Base-by-base conservation (phyloP, 2,797 vertebrate genomes). In the Crenichthys baileyi region DNA sequence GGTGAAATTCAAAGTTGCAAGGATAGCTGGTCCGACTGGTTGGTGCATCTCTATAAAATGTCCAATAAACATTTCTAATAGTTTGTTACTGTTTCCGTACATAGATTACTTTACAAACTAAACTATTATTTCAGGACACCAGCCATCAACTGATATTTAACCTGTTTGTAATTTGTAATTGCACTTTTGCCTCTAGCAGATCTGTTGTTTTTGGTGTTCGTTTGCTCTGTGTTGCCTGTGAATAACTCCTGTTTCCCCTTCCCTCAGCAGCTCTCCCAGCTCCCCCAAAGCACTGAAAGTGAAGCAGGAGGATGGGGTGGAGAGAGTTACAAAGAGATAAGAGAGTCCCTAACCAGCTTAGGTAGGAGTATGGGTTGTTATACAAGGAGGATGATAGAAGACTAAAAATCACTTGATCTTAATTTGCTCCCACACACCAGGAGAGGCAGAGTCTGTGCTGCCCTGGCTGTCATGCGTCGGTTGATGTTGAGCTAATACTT, bases 351-450 rank as follows among this genome's bases (percentile, higher is more conserved):
- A 89, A 95, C 96, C 96, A 95, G 95, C 95, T 96, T 96, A 96
- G 96, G 96, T 96, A 96, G 96, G 96, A 96, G 95, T 94, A 96
- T 95, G 96, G 96, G 95, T 94, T 96, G 95, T 96, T 96, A 95
- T 94, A 95, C 87, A 94, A 94, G 91, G 93, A 95, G 92, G 92
- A 91, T 92, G 92, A 89, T 94, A 92, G 87, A 92, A 91, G 88
- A 91, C 75, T 86, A 83, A 89, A 36, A 91, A 85, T 86, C 51
- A 85, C 90, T 92, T 46, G 71, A 90, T 83, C 74, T 85, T 77
- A 83, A 86, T 91, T 88, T 92, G 82, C 83, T 92, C 84, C 84
- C 90, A 93, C 85, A 93, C 90, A 91, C 82, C 61, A 79, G 85
- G 79, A 88, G 79, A 83, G 82, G 73, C 29, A 79, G 79, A 78